These are phyloP conservation scores for Scaptomyza caliginosa DNA, from an alignment of 2,888 invertebrate species.

Conservation along the genomic window DNA sequence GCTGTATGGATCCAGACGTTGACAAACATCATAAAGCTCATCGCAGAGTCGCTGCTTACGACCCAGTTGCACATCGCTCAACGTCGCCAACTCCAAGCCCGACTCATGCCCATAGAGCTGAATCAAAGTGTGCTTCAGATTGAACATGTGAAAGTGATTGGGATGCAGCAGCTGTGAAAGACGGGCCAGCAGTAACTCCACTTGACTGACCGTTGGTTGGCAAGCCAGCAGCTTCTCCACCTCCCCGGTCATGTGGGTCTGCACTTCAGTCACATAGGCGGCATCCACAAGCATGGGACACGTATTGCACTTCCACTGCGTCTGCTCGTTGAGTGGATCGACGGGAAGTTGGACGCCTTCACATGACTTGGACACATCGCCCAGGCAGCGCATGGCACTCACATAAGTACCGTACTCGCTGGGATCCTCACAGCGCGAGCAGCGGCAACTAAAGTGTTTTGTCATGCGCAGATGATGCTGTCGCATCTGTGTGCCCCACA, in stretches of 20 bases:
- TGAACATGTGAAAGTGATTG: slow-evolving; percentile 92
- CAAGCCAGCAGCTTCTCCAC: slow-evolving; percentile 87
- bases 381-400: slow-evolving; percentile 83
- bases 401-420: slow-evolving; percentile 91
- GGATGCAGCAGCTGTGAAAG: slow-evolving; percentile 91
- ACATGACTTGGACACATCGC: slow-evolving; percentile 85
- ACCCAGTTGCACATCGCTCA: slow-evolving; percentile 86
- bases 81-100: slow-evolving; percentile 85
- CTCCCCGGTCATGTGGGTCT: slow-evolving; percentile 90
- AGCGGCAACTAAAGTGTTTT: slow-evolving; percentile 91
- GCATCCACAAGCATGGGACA: slow-evolving; percentile 88
- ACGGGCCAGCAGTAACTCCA: slow-evolving; percentile 88
- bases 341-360: slow-evolving; percentile 89
- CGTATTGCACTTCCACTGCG: slow-evolving; percentile 91
- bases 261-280: slow-evolving; percentile 85
- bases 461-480: slow-evolving; percentile 91
- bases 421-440: slow-evolving; percentile 91
- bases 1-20: slow-evolving; percentile 89
- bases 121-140: slow-evolving; percentile 91
- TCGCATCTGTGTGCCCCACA: slow-evolving; percentile 94
- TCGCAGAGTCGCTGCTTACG: slow-evolving; percentile 89
- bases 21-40: slow-evolving; percentile 87
- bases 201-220: slow-evolving; percentile 86
- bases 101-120: slow-evolving; percentile 91
- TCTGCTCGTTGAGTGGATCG: slow-evolving; percentile 88